Evolutionary conservation across 2,888 invertebrate genomes (phyloP).

Genomic region (Ypsolopha scabrella): DNA sequence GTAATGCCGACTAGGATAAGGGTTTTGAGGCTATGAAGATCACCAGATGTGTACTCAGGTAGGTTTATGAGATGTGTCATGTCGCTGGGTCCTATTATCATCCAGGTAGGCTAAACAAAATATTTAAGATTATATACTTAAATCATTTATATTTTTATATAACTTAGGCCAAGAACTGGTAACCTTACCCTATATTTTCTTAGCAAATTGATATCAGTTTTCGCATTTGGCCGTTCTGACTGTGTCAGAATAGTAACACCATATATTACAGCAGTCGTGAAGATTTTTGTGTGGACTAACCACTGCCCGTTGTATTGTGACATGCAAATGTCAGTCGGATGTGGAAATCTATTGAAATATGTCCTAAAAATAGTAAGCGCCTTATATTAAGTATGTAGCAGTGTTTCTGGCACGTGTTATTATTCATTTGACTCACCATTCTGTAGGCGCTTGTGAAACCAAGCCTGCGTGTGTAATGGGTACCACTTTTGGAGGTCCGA

Average conservation of each 20-base stretch:
- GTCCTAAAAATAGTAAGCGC: neutral
- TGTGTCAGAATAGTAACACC: neutral
- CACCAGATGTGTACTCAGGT: neutral
- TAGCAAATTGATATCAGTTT: neutral
- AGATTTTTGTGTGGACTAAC: neutral
- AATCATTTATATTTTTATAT: neutral
- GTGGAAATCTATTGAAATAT: neutral
- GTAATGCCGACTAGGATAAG: neutral
- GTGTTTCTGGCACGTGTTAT: neutral
- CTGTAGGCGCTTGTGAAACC: neutral
- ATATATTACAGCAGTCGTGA: neutral
- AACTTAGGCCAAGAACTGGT: neutral
- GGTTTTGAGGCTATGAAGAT: neutral
- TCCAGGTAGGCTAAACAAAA: neutral
- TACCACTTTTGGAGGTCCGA: neutral
- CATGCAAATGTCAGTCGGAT: neutral
- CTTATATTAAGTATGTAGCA: too few relatives aligned
- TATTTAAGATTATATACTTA: neutral
- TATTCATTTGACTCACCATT: neutral
- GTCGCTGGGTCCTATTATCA: neutral
- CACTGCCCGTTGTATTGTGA: neutral
- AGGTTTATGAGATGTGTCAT: neutral
- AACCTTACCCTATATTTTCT: neutral
- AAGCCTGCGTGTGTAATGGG: neutral
- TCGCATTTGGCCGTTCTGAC: neutral